Base-by-base conservation (phyloP, 1,140 invertebrate genomes). In the Hydropsyche tenuis region DNA sequence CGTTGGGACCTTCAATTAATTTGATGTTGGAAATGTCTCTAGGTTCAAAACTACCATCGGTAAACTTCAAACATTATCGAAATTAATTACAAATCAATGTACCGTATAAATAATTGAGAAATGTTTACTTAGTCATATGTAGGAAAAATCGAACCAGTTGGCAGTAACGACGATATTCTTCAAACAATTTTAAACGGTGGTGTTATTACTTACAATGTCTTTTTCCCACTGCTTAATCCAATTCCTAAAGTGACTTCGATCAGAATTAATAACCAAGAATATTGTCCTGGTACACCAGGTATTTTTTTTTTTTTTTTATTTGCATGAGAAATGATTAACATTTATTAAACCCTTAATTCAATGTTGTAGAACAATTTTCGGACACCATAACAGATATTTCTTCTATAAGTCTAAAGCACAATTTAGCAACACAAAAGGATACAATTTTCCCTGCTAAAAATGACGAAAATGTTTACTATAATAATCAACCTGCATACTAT, bases 271-370 rank as follows among this genome's bases (percentile, higher is more conserved):
- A 25, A 25, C 23, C 12, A 7, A 7, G 2, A 7, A 23, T 60
- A 60, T 60, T 60, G 56, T 60, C 22, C 20, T 12, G 56, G 56
- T 7, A 20, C 56, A 60, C 56, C 56, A 60, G 56, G 56, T 60
- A 25, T 23, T n/a, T n/a, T n/a, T n/a, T n/a, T n/a, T n/a, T n/a
- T n/a, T n/a, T n/a, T n/a, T n/a, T n/a, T n/a, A n/a, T n/a, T n/a
- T n/a, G n/a, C n/a, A n/a, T n/a, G n/a, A n/a, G n/a, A n/a, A n/a
- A n/a, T n/a, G n/a, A n/a, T n/a, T n/a, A n/a, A n/a, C n/a, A n/a
- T n/a, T n/a, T n/a, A n/a, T n/a, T n/a, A n/a, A n/a, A n/a, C n/a
- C n/a, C n/a, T n/a, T n/a, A n/a, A n/a, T n/a, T n/a, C n/a, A n/a
- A n/a, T n/a, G n/a, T n/a, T n/a, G n/a, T n/a, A n/a, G n/a, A n/a